phyloP scores from a whole-genome alignment of 2,888 invertebrate genomes.

The Drymonia ruficornis region DNA sequence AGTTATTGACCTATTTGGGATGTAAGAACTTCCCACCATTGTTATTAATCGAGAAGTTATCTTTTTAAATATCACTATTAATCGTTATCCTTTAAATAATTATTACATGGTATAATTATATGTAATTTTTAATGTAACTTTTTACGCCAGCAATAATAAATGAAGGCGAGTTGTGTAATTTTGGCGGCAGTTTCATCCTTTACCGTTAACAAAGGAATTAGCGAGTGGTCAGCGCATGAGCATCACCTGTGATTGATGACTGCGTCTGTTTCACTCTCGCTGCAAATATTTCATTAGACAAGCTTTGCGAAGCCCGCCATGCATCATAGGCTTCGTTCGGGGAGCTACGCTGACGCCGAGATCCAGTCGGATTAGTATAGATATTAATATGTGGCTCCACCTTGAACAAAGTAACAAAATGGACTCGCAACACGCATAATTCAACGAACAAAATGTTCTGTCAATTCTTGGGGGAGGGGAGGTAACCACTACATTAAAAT shows the following conservation, averaged over 20 bases:
- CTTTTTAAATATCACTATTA: too few species aligned
- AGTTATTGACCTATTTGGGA: background rate
- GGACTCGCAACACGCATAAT: too few species aligned
- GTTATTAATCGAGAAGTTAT: too few species aligned
- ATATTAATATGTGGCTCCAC: slow-evolving; percentile 75
- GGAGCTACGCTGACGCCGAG: slow-evolving; percentile 70
- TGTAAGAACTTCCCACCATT: background rate
- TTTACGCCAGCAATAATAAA: too few species aligned
- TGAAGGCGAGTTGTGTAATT: too few species aligned
- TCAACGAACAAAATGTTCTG: too few species aligned
- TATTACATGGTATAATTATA: too few species aligned
- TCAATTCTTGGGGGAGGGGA: too few species aligned
- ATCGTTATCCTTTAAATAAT: too few species aligned
- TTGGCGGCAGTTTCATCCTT: background rate
- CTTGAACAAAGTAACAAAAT: too few species aligned
- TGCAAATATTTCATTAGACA: slow-evolving; percentile 80
- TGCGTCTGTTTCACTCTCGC: slow-evolving; percentile 71
- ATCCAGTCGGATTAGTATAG: slow-evolving; percentile 77
- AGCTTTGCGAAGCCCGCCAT: slow-evolving; percentile 71
- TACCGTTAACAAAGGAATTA: slow-evolving; percentile 34
- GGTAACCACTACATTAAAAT: too few species aligned
- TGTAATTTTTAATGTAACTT: too few species aligned
- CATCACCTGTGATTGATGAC: slow-evolving; percentile 76
- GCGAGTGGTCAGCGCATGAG: slow-evolving; percentile 54
- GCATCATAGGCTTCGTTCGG: slow-evolving; percentile 74